Conservation (phyloP, 2,797 vertebrate genomes). For the Scyliorhinus canicula region DNA sequence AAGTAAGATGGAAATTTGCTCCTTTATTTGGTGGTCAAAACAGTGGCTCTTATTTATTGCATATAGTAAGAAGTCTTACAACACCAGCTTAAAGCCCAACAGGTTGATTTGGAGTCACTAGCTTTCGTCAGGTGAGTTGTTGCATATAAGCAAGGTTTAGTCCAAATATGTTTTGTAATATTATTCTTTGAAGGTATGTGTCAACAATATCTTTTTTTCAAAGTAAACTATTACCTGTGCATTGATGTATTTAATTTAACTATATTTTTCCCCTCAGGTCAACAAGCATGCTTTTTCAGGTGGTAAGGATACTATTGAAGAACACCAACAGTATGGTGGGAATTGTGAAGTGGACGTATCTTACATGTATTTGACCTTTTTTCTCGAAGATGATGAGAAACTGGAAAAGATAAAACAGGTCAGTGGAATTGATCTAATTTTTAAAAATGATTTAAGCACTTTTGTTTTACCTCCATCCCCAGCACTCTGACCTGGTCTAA, state of each 20-base stretch:
- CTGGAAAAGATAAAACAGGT: slow-evolving; percentile 90
- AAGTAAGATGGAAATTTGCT: not conserved
- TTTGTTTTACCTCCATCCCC: not conserved
- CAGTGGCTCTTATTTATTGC: no score
- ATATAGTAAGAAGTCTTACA: no score
- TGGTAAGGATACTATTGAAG: slow-evolving; percentile 88
- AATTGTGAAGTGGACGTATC: slow-evolving; percentile 89
- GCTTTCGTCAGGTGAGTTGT: no score
- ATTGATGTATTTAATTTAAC: no score
- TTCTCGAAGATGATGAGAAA: slow-evolving; percentile 87
- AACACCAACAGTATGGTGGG: slow-evolving; percentile 81
- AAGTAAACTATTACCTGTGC: not conserved
- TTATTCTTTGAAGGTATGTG: not conserved
- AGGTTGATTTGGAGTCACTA: no score
- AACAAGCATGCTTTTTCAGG: slow-evolving; percentile 97
- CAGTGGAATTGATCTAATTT: slow-evolving; percentile 40
- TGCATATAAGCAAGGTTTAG: not conserved
- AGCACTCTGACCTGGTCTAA: not conserved
- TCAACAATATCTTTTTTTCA: not conserved
- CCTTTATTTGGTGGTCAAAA: not conserved
- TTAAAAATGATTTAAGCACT: not conserved
- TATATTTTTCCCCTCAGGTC: slow-evolving; percentile 64
- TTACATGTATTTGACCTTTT: slow-evolving; percentile 97
- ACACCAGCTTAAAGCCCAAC: no score
- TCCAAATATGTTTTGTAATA: not conserved